Base-by-base conservation (phyloP, 2,888 invertebrate genomes). In the Synergus itoensis region DNA sequence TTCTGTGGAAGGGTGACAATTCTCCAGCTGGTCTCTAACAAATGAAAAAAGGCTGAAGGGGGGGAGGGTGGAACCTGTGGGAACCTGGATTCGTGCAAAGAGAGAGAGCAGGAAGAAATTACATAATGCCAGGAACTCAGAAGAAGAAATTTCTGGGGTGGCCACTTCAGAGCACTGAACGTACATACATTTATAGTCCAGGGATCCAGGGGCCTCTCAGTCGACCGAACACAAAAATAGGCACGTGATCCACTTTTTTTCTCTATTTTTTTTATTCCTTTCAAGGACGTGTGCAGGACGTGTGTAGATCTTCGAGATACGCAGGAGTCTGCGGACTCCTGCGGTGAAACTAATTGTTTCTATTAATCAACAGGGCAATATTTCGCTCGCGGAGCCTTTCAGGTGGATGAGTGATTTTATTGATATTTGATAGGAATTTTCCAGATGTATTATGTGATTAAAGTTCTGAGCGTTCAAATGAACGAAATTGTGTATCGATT, bases 241-340 rank as follows among this genome's bases (percentile, higher is more conserved):
- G 81, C 83, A 80, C 83, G 82, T 82, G 83, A 82, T 82, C 81
- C 79, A 80, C 76, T 80, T 81, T 77, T 80, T 80, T 57, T 64
- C 57, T 64, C 62, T 36, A 69, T 76, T 77, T 80, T 79, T 81
- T 60, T 45, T 11, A 45, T 78, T 77, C 78, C 57, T 64, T 76
- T 57, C 41, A 64, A 60, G 60, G 82, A 79, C 78, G 80, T 79
- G 82, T 82, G 80, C 80, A 78, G 78, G 80, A 79, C 83, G 83
- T 81, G 83, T 81, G 83, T 79, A 57, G 75, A 81, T 80, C 77
- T 78, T 78, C 28, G 48, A 80, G 79, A 79, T 80, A 77, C 67
- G 48, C 73, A 14, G 41, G 43, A 67, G 43, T 4, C 43, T 57
- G 65, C 60, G 76, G 76, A 57, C 65, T 76, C 76, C 57, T 16